Conservation (phyloP, 2,797 vertebrate genomes). For the Schizopygopsis malacanthus region DNA sequence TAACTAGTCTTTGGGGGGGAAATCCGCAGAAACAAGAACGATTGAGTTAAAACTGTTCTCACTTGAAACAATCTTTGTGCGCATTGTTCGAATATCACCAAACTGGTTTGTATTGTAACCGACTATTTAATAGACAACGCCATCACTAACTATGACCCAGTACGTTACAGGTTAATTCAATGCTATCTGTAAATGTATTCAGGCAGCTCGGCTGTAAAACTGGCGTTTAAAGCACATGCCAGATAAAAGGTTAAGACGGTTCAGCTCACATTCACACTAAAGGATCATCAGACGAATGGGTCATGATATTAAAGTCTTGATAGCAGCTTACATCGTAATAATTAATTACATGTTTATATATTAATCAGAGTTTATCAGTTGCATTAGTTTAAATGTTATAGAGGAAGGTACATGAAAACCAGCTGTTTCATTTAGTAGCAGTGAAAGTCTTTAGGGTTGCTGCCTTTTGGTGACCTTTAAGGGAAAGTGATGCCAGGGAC, state of each 20-base stretch:
- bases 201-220: background rate
- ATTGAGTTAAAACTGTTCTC: background rate
- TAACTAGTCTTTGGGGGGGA: background rate
- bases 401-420: background rate
- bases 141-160: background rate
- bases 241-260: background rate
- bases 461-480: background rate
- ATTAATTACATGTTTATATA: slow-evolving; percentile 31
- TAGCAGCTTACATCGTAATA: background rate
- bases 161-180: background rate
- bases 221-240: background rate
- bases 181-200: background rate
- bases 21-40: background rate
- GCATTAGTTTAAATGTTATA: background rate
- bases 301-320: background rate
- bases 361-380: slow-evolving; percentile 9
- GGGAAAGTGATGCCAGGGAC: background rate
- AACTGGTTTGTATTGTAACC: background rate
- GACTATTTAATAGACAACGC: background rate
- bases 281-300: background rate
- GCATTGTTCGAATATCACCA: background rate
- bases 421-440: background rate
- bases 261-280: background rate
- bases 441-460: background rate
- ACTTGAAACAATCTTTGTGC: background rate